phyloP scores from a whole-genome alignment of 2,113 vertebrate genomes.

The Rhinopithecus roxellana region DNA sequence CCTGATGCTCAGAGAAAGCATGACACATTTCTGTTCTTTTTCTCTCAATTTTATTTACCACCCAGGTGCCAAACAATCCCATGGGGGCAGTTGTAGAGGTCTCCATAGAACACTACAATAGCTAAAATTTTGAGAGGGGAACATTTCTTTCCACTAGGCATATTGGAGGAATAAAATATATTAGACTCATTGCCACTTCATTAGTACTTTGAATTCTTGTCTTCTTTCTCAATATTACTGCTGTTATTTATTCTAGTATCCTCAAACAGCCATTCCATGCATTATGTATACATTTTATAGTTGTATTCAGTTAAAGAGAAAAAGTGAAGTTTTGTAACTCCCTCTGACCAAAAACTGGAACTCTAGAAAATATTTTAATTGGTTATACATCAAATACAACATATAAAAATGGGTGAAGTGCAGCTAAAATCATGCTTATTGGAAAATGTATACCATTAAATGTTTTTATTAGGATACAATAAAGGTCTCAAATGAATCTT shows the following conservation, averaged over 20 bases:
- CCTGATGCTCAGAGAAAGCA: not conserved
- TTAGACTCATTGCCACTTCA: not conserved
- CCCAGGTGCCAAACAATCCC: not conserved
- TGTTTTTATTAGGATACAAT: not conserved
- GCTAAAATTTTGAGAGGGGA: not conserved
- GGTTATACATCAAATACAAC: not conserved
- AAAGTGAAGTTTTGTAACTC: not conserved
- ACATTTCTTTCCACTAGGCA: not conserved
- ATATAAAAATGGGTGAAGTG: not conserved
- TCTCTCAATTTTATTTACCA: not conserved
- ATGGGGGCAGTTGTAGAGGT: not conserved
- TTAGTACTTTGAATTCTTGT: not conserved
- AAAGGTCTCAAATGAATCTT: not conserved
- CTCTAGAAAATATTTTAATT: not conserved
- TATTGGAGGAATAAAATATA: not conserved
- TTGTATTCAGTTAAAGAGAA: not conserved
- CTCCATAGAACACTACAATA: not conserved
- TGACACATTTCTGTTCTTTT: not conserved
- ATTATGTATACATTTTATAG: not conserved
- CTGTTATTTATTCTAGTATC: not conserved
- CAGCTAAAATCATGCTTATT: not conserved
- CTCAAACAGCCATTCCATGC: not conserved
- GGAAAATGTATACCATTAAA: not conserved
- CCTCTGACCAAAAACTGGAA: not conserved
- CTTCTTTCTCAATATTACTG: not conserved